Evolutionary conservation across 2,113 vertebrate species (phyloP).

Genomic region (Cochlearius cochlearius): DNA sequence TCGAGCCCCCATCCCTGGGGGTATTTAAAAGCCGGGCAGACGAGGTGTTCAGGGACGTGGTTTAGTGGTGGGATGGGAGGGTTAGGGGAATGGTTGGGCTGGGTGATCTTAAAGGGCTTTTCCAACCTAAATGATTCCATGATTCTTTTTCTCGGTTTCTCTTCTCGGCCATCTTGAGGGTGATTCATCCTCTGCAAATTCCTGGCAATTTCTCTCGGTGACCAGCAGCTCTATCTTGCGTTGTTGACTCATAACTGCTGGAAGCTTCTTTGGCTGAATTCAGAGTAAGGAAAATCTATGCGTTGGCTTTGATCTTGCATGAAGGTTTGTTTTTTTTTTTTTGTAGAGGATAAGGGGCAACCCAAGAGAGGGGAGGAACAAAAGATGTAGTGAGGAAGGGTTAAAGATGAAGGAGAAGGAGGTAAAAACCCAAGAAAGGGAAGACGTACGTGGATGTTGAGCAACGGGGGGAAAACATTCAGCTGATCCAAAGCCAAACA

Average conservation of each 20-base stretch:
- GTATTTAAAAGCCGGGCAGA: too few species aligned
- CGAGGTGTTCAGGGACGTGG: too few species aligned
- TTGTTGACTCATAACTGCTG: conserved; percentile 32
- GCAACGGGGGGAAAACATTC: neutral
- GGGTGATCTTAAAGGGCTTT: too few species aligned
- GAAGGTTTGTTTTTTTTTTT: neutral
- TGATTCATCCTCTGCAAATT: conserved; percentile 11
- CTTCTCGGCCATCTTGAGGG: neutral
- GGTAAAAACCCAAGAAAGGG: neutral
- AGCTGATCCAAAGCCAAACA: neutral
- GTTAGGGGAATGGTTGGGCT: too few species aligned
- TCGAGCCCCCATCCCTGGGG: too few species aligned
- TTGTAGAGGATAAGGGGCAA: neutral
- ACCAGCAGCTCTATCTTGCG: neutral
- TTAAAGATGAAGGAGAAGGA: neutral
- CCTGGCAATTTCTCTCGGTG: neutral
- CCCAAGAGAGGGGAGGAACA: neutral
- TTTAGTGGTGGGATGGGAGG: too few species aligned
- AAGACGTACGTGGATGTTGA: neutral
- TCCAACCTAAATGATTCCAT: too few species aligned
- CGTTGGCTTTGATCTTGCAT: neutral
- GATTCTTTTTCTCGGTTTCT: neutral
- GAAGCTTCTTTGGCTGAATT: neutral
- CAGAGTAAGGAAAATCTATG: neutral
- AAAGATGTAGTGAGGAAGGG: neutral